Conservation (phyloP, 2,113 vertebrate genomes). For the Pseudopodoces humilis region DNA sequence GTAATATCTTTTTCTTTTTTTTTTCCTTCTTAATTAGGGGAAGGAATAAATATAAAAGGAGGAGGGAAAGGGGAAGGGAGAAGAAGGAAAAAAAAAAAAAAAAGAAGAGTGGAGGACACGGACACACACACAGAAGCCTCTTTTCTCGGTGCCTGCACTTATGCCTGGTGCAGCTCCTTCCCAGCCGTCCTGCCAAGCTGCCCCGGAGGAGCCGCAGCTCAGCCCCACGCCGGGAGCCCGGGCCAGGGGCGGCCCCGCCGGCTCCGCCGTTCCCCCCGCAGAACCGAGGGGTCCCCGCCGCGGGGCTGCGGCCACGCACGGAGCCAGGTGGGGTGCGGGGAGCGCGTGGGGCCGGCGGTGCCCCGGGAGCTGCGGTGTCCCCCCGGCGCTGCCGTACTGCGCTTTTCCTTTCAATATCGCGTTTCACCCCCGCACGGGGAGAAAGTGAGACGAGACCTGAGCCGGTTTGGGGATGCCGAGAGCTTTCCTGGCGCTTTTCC, state of each 20-base stretch:
- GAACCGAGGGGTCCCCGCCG: neutral
- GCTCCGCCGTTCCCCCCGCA: neutral
- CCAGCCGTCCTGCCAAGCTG: slow-evolving; percentile 20
- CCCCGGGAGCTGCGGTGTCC: neutral
- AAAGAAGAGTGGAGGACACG: neutral
- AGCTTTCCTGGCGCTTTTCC: neutral
- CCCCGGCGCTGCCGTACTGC: neutral
- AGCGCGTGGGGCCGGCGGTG: neutral
- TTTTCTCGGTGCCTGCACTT: slow-evolving; percentile 24
- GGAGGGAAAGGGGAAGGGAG: neutral
- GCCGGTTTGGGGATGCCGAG: neutral
- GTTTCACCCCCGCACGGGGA: neutral
- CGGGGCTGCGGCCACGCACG: neutral
- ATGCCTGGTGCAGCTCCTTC: slow-evolving; percentile 16
- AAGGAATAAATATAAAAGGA: slow-evolving; percentile 42
- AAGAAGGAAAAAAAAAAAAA: neutral
- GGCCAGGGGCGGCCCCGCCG: neutral
- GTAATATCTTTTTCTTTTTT: slow-evolving; percentile 1
- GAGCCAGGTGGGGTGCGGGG: slow-evolving; percentile 8
- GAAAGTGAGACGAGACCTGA: neutral
- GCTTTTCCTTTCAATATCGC: neutral
- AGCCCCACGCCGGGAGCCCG: neutral
- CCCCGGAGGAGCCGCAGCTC: neutral
- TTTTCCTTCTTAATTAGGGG: neutral
- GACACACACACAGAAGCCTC: neutral